A percentile compares a stretch with the other conserved stretches of the same genome.
phyloP scores from a whole-genome alignment of 2,113 vertebrate genomes.

The Catharus fuscescens region DNA sequence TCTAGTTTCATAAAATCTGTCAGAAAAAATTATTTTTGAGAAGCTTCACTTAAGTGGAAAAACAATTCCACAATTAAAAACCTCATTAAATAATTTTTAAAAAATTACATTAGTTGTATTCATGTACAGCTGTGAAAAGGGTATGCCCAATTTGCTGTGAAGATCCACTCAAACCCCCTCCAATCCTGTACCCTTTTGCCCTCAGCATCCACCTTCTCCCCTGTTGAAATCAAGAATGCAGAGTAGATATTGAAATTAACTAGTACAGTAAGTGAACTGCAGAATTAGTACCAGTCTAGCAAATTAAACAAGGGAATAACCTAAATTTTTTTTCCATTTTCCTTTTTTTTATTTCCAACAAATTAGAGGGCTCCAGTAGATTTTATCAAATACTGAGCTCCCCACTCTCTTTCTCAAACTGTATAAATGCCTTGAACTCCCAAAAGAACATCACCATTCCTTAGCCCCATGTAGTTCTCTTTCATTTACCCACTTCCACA shows the following conservation, averaged over 20 bases:
- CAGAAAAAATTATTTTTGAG: not conserved
- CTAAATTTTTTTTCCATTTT: constrained; percentile 59
- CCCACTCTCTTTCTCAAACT: constrained; percentile 56
- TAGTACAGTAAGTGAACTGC: constrained; percentile 66
- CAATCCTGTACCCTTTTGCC: constrained; percentile 65
- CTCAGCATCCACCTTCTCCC: constrained; percentile 67
- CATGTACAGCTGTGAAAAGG: not conserved
- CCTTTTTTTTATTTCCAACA: constrained; percentile 57
- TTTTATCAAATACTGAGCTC: constrained; percentile 67
- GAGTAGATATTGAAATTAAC: constrained; percentile 66
- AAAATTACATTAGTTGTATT: not conserved
- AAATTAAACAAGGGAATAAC: constrained; percentile 72
- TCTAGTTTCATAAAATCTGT: not conserved
- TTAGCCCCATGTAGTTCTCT: constrained; percentile 67
- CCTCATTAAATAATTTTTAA: not conserved
- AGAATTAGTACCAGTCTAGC: constrained; percentile 67
- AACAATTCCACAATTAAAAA: constrained; percentile 17
- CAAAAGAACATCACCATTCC: constrained; percentile 64
- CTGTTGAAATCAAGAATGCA: constrained; percentile 67
- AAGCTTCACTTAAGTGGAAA: not conserved
- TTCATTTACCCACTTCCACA: constrained; percentile 73
- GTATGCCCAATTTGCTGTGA: not conserved
- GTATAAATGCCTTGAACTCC: constrained; percentile 71
- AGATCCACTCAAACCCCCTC: constrained; percentile 28
- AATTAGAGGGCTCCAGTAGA: constrained; percentile 69